Evolutionary conservation across 2,888 invertebrate species (phyloP).

Genomic region (Papilio elwesi): DNA sequence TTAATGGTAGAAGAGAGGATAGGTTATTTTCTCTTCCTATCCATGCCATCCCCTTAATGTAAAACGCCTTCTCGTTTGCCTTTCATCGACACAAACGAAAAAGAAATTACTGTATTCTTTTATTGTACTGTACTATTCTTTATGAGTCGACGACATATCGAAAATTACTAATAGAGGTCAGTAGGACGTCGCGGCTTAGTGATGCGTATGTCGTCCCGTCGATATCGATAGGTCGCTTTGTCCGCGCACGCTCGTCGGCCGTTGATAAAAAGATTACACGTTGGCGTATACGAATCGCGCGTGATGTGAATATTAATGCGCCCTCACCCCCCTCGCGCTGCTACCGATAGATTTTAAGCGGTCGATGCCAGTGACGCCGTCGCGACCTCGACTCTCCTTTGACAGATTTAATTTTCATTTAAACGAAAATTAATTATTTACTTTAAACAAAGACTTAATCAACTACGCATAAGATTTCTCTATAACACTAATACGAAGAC

Average conservation of each 20-base stretch:
- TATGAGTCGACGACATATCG: conserved; percentile 22
- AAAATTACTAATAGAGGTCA: conserved; percentile 46
- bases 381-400: conserved; percentile 54
- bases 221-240: conserved; percentile 64
- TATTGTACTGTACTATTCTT: conserved; percentile 44
- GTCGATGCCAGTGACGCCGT: conserved; percentile 59
- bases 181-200: conserved; percentile 50
- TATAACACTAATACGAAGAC: neutral
- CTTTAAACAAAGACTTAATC: no score
- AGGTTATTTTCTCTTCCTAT: no score
- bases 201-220: conserved; percentile 56
- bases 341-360: conserved; percentile 82
- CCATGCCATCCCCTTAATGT: no score
- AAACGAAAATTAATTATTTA: conserved; percentile 28
- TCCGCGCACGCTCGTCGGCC: conserved; percentile 59
- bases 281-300: conserved; percentile 77
- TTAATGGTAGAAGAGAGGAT: no score
- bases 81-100: neutral
- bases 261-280: conserved; percentile 80
- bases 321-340: conserved; percentile 65
- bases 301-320: conserved; percentile 80
- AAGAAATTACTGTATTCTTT: neutral
- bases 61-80: no score
- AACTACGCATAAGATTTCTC: no score
- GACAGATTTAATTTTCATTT: conserved; percentile 42